Conservation (phyloP, 1,140 invertebrate genomes). For the Zaprionus inermis region DNA sequence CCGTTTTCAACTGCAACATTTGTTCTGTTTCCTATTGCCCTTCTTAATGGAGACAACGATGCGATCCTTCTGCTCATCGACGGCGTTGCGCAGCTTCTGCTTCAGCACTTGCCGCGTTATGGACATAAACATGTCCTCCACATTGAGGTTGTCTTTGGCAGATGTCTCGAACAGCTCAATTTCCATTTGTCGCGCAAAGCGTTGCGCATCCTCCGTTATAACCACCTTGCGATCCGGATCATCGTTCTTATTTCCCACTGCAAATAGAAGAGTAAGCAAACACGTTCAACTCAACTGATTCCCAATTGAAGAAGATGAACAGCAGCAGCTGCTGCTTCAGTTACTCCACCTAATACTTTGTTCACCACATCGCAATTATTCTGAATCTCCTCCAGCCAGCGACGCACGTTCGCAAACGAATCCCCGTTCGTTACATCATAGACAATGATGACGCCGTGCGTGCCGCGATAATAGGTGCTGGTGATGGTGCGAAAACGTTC, state of each 20-base stretch:
- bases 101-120: conserved; percentile 87
- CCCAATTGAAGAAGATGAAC: no score
- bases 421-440: conserved; percentile 99
- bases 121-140: conserved; percentile 95
- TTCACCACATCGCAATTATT: conserved; percentile 99
- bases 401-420: conserved; percentile 99
- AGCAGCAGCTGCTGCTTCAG: neutral
- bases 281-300: neutral
- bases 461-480: conserved; percentile 97
- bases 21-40: conserved; percentile 66
- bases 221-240: conserved; percentile 98
- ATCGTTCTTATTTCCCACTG: conserved; percentile 99
- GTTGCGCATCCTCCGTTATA: conserved; percentile 97
- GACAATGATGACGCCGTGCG: conserved; percentile 99
- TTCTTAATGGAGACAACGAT: conserved; percentile 84
- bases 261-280: conserved; percentile 71
- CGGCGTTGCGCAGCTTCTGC: conserved; percentile 77
- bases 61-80: conserved; percentile 85
- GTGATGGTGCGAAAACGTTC: conserved; percentile 89
- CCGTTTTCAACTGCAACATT: conserved; percentile 83
- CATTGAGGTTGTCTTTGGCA: conserved; percentile 99
- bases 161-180: conserved; percentile 99
- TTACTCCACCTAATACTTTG: conserved; percentile 95
- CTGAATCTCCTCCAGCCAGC: conserved; percentile 99
- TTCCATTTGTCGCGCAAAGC: conserved; percentile 98